These are phyloP conservation scores for Xanthia icteritia DNA, from an alignment of 2,888 invertebrate species.

Conservation along the genomic window DNA sequence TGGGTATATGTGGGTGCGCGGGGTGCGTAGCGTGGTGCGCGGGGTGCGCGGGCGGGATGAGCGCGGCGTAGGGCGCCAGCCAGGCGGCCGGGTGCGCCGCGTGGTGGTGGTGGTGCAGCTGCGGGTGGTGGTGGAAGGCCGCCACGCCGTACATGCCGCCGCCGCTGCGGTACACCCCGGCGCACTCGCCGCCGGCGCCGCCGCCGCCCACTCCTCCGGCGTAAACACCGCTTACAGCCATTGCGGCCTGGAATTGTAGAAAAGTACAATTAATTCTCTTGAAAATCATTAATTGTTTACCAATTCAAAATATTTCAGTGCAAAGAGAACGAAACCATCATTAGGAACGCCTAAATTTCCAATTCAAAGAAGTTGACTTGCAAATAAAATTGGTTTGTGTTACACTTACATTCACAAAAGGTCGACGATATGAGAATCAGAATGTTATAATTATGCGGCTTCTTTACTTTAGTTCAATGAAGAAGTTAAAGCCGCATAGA, in stretches of 20 bases:
- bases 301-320: neutral
- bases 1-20: slow-evolving; percentile 86
- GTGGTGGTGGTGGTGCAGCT: slow-evolving; percentile 86
- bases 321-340: neutral
- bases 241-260: slow-evolving; percentile 78
- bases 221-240: slow-evolving; percentile 87
- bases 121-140: slow-evolving; percentile 86
- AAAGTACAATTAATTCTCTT: neutral
- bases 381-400: neutral
- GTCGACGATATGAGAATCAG: neutral
- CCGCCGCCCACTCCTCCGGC: slow-evolving; percentile 82
- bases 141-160: slow-evolving; percentile 87
- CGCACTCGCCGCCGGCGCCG: slow-evolving; percentile 83
- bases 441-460: slow-evolving; percentile 4
- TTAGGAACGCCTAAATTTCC: neutral
- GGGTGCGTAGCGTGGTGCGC: slow-evolving; percentile 83
- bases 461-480: slow-evolving; percentile 22
- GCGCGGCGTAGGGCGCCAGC: slow-evolving; percentile 87
- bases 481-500: slow-evolving; percentile 17
- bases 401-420: neutral
- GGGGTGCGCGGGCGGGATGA: slow-evolving; percentile 84
- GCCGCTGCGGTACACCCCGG: slow-evolving; percentile 86
- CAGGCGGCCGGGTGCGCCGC: slow-evolving; percentile 85
- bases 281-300: neutral
- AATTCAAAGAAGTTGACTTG: neutral